Evolutionary conservation across 1,140 invertebrate species (phyloP).

Genomic region (Anoplophora glabripennis): DNA sequence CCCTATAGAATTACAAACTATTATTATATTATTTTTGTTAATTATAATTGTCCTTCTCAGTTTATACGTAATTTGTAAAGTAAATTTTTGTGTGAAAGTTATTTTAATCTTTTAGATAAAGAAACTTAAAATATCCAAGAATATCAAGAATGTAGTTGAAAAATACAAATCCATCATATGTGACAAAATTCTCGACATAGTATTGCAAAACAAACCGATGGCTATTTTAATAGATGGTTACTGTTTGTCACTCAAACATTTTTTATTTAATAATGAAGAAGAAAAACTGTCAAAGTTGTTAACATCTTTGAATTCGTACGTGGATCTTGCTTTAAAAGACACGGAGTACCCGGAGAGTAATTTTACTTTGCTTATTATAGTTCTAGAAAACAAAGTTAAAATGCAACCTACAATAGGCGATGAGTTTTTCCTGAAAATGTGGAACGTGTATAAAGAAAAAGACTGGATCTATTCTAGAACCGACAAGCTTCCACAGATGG

Average conservation of each 20-base stretch:
- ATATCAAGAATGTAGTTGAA: slow-evolving; percentile 5
- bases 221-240: slow-evolving; percentile 20
- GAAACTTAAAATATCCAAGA: slow-evolving; percentile 29
- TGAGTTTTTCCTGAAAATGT: slow-evolving; percentile 32
- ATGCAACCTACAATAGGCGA: slow-evolving; percentile 19
- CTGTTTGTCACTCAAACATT: slow-evolving; percentile 17
- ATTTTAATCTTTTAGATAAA: slow-evolving; percentile 24
- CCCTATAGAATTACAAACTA: too few species aligned
- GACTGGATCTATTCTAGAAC: slow-evolving; percentile 10
- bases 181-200: slow-evolving; percentile 7
- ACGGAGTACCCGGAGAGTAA: slow-evolving; percentile 19
- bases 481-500: slow-evolving; percentile 34
- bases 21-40: too few species aligned
- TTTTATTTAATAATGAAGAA: slow-evolving; percentile 19
- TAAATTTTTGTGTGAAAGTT: slow-evolving; percentile 3
- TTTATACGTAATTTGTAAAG: too few species aligned
- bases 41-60: slow-evolving; percentile 12
- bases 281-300: slow-evolving; percentile 16
- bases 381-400: slow-evolving; percentile 34
- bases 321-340: slow-evolving; percentile 21
- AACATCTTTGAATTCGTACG: slow-evolving; percentile 13
- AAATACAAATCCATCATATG: slow-evolving; percentile 15
- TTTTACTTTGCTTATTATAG: slow-evolving; percentile 31
- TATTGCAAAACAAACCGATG: slow-evolving; percentile 9
- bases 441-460: slow-evolving; percentile 32